Conservation (phyloP, 2,797 vertebrate genomes). For the Manis pentadactyla region DNA sequence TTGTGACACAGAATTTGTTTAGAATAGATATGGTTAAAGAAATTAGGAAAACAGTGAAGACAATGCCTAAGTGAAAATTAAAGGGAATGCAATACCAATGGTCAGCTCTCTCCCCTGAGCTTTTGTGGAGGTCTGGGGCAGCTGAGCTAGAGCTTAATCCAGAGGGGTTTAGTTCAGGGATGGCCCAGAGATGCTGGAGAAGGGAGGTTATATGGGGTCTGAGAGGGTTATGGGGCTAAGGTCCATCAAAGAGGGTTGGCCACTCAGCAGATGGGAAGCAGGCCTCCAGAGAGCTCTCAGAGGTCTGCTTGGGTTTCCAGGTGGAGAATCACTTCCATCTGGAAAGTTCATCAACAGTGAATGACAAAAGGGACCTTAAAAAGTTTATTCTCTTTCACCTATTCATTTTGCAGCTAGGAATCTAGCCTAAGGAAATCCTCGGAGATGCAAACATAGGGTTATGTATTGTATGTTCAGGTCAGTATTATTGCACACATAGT, state of each 20-base stretch:
- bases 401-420: background rate
- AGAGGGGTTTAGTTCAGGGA: background rate
- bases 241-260: background rate
- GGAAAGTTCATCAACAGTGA: background rate
- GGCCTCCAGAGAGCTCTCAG: background rate
- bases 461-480: background rate
- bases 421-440: background rate
- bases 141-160: background rate
- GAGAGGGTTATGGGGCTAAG: background rate
- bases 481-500: background rate
- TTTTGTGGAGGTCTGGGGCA: background rate
- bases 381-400: background rate
- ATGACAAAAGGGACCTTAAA: background rate
- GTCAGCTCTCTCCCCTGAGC: background rate
- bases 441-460: conserved; percentile 2
- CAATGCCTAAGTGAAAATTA: background rate
- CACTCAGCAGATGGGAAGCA: background rate
- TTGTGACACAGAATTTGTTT: background rate
- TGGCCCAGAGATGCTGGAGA: background rate
- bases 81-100: background rate
- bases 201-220: background rate
- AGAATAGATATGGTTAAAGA: background rate
- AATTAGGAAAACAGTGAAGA: background rate
- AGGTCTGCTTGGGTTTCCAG: background rate
- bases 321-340: background rate